Percentiles rank a stretch among this genome's conserved stretches.
Evolutionary conservation across 2,888 invertebrate genomes (phyloP).

Genomic region (Odontomyia ornata): DNA sequence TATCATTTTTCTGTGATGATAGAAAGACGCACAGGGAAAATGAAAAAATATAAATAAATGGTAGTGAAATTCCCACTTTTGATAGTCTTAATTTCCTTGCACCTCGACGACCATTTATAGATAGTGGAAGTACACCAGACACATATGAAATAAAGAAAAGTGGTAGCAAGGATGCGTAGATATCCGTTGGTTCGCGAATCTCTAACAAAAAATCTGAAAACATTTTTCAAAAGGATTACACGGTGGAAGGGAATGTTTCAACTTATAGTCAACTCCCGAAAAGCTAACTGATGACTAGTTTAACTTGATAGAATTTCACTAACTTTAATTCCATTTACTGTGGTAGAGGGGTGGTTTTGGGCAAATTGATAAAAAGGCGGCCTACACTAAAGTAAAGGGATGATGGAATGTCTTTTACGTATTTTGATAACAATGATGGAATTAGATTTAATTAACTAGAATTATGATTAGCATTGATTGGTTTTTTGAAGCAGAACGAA

Average conservation of each 20-base stretch:
- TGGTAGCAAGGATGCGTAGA: conserved; percentile 19
- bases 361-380: too few species aligned
- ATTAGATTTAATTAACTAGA: too few species aligned
- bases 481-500: too few species aligned
- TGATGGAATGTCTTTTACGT: too few species aligned
- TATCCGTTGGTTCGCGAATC: conserved; percentile 17
- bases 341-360: neutral
- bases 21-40: neutral
- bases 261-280: neutral
- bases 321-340: neutral
- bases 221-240: too few species aligned
- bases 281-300: neutral
- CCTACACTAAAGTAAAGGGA: too few species aligned
- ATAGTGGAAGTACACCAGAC: conserved; percentile 13
- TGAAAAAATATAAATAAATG: neutral
- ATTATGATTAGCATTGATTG: too few species aligned
- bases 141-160: conserved; percentile 8
- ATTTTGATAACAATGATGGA: too few species aligned
- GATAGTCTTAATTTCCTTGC: neutral
- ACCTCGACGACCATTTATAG: neutral
- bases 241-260: too few species aligned
- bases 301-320: neutral
- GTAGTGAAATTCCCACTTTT: neutral
- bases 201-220: conserved; percentile 6
- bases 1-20: conserved; percentile 57